Base-by-base conservation (phyloP, 2,888 invertebrate species). In the Latrodectus hesperus region DNA sequence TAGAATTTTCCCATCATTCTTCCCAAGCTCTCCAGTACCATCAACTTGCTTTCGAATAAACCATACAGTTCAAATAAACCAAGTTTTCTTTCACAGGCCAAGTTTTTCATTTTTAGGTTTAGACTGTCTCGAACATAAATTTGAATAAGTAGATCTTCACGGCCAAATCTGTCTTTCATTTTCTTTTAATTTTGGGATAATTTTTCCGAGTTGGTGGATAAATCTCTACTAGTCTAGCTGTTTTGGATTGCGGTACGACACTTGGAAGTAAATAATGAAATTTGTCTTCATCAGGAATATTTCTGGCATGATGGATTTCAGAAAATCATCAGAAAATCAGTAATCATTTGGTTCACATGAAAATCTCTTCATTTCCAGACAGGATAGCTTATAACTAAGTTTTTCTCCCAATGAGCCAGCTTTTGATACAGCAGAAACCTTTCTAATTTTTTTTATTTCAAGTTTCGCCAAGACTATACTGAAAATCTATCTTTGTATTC, bases 61-160 rank as follows among this genome's bases (percentile, higher is more conserved):
- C 55, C 73, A 14, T 17, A 53, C 11, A 73, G 53, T 16, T 11
- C 49, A 16, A 11, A 14, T 4, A 70, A 14, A 70, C 8, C 14
- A 49, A 3, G 16, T 38, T 49, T 70, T 26, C 52, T 22, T 22
- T 22, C 8, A 0, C 51, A 2, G 5, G 17, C 52, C 8, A 17
- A 17, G 26, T 52, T 72, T 52, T 72, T 52, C 72, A 51, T 17
- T 12, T 52, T 9, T 52, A 51, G 12, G 11, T 12, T 22, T n/a
- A 17, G 72, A 17, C 26, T 16, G 38, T 55, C 55, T 22, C 16
- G 55, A 5, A 74, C 73, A 74, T 74, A 74, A 49, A 74, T 74
- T 26, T 74, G 55, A 26, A 26, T 26, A 16, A 74, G 16, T 9
- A 73, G 16, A 55, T 73, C 55, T 4, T 73, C 73, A n/a, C 12